phyloP scores from a whole-genome alignment of 1,140 invertebrate species.

The Monochamus saltuarius region DNA sequence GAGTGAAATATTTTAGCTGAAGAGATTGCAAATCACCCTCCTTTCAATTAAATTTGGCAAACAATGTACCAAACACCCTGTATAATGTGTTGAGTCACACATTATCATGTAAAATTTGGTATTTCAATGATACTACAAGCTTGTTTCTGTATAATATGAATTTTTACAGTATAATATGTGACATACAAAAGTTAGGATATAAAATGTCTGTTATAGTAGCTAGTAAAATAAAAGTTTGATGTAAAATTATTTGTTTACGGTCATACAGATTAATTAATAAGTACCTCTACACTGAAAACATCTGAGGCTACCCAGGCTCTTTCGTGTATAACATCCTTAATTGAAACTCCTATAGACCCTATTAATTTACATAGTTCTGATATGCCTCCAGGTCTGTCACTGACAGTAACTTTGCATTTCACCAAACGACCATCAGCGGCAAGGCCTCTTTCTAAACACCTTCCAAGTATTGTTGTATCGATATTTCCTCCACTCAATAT shows the following conservation, averaged over 20 bases:
- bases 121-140: no score
- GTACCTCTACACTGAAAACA: conserved; percentile 78
- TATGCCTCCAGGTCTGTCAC: conserved; percentile 84
- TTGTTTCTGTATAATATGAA: no score
- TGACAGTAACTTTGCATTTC: conserved; percentile 84
- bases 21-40: not conserved
- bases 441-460: conserved; percentile 85
- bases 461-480: conserved; percentile 85
- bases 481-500: conserved; percentile 91
- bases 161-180: not conserved
- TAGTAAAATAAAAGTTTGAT: no score
- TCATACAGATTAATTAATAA: conserved; percentile 1
- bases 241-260: no score
- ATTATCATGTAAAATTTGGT: no score
- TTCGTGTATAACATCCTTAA: conserved; percentile 94
- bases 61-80: no score
- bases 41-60: no score
- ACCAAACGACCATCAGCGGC: conserved; percentile 84
- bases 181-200: no score
- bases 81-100: not conserved
- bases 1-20: not conserved
- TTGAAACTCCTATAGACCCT: conserved; percentile 77
- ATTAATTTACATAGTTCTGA: conserved; percentile 80
- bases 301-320: conserved; percentile 87
- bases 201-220: no score